A percentile compares a stretch with the other conserved stretches of the same genome.
phyloP scores from a whole-genome alignment of 2,797 vertebrate genomes.

The Hyperoplus lanceolatus region DNA sequence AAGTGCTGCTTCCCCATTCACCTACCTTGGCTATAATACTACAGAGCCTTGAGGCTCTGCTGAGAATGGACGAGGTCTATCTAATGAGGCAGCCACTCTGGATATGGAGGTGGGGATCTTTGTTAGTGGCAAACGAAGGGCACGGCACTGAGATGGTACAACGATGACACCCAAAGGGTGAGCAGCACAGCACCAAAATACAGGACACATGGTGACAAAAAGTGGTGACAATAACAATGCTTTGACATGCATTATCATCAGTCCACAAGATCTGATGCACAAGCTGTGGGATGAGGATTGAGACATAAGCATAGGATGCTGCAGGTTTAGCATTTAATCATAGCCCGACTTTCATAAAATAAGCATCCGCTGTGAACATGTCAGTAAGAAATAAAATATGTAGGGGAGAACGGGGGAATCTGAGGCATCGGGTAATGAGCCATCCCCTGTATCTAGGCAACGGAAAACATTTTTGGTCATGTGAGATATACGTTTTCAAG shows the following conservation, averaged over 20 bases:
- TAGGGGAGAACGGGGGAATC: no score
- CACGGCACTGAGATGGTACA: conserved; percentile 86
- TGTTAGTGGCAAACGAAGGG: conserved; percentile 88
- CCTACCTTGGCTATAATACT: conserved; percentile 78
- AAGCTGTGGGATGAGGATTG: not conserved
- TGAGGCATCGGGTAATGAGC: no score
- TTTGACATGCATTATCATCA: conserved; percentile 47
- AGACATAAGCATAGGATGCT: conserved; percentile 29
- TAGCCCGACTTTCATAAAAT: conserved; percentile 24
- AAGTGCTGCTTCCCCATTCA: conserved; percentile 14
- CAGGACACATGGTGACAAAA: conserved; percentile 58
- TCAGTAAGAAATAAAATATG: conserved; percentile 5
- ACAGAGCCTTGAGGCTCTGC: conserved; percentile 81
- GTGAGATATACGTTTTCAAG: no score
- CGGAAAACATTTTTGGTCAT: no score
- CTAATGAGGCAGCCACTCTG: conserved; percentile 76
- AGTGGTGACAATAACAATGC: conserved; percentile 40
- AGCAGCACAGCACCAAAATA: conserved; percentile 53
- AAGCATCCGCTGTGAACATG: conserved; percentile 17
- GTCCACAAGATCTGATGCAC: conserved; percentile 24
- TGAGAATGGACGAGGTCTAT: conserved; percentile 83
- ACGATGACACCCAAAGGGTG: conserved; percentile 48
- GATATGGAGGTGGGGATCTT: conserved; percentile 92
- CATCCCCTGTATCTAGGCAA: no score
- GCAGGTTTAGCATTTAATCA: not conserved